Conservation (phyloP, 2,888 invertebrate species). For the Clitarchus hookeri region DNA sequence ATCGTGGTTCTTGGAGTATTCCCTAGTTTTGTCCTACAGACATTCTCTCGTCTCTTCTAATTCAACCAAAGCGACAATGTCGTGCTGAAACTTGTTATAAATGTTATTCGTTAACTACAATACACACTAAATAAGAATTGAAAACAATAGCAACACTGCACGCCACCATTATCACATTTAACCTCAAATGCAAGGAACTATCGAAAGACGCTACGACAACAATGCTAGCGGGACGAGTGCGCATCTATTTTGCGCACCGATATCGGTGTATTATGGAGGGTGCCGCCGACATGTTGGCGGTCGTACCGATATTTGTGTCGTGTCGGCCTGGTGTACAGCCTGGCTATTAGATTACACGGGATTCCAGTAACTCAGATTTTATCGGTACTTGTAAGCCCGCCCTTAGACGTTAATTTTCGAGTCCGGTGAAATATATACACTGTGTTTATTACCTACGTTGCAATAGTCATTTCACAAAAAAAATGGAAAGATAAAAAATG, state of each 20-base stretch:
- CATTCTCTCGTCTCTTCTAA: conserved; percentile 1
- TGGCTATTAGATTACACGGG: background rate
- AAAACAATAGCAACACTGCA: too few relatives aligned
- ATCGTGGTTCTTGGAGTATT: background rate
- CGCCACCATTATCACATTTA: background rate
- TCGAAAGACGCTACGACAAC: too few relatives aligned
- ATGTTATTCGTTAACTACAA: background rate
- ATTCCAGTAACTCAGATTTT: background rate
- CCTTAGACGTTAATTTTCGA: background rate
- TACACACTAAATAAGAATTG: too few relatives aligned
- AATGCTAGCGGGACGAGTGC: too few relatives aligned
- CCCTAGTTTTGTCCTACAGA: background rate
- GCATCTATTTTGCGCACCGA: background rate
- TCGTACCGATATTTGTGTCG: background rate
- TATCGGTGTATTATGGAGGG: background rate
- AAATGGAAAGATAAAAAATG: too few relatives aligned
- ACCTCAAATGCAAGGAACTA: too few relatives aligned
- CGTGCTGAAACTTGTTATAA: background rate
- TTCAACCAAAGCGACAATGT: background rate
- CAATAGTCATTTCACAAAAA: background rate
- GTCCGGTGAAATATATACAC: too few relatives aligned
- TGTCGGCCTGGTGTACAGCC: background rate
- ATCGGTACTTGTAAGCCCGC: too few relatives aligned
- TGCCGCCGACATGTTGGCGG: background rate
- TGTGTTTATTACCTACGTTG: too few relatives aligned